These are phyloP conservation scores for Allophyes oxyacanthae DNA, from an alignment of 2,888 invertebrate species.

Conservation along the genomic window DNA sequence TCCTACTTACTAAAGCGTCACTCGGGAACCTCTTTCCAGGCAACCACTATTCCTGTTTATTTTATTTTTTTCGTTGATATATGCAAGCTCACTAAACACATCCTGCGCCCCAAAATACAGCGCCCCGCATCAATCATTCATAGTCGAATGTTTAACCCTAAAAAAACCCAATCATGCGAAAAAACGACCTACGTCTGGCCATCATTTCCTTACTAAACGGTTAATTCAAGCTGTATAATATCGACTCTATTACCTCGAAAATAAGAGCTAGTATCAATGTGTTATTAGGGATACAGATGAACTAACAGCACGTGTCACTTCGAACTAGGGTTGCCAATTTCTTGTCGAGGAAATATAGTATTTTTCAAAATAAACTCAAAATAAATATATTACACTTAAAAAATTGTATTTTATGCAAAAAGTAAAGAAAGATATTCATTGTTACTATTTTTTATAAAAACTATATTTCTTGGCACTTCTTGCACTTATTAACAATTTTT, in stretches of 20 bases:
- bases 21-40: too few relatives aligned
- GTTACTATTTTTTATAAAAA: too few relatives aligned
- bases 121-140: conserved; percentile 57
- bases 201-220: conserved; percentile 79
- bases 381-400: too few relatives aligned
- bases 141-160: conserved; percentile 67
- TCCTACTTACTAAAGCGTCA: too few relatives aligned
- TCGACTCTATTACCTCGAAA: conserved; percentile 38
- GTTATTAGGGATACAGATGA: conserved; percentile 52
- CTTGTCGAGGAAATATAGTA: too few relatives aligned
- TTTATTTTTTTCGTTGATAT: conserved; percentile 16
- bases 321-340: too few relatives aligned
- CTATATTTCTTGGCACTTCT: too few relatives aligned
- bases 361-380: too few relatives aligned
- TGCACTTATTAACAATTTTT: too few relatives aligned
- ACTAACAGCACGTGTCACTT: conserved; percentile 70
- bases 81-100: conserved; percentile 43
- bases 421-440: too few relatives aligned
- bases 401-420: too few relatives aligned
- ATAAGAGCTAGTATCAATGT: conserved; percentile 51
- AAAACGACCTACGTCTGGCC: conserved; percentile 79
- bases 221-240: conserved; percentile 61
- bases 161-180: conserved; percentile 82
- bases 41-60: too few relatives aligned
- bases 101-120: conserved; percentile 37